Evolutionary conservation across 2,888 invertebrate genomes (phyloP), one percentile per base, ranked within the genome.

Genomic region (Oligia latruncula): DNA sequence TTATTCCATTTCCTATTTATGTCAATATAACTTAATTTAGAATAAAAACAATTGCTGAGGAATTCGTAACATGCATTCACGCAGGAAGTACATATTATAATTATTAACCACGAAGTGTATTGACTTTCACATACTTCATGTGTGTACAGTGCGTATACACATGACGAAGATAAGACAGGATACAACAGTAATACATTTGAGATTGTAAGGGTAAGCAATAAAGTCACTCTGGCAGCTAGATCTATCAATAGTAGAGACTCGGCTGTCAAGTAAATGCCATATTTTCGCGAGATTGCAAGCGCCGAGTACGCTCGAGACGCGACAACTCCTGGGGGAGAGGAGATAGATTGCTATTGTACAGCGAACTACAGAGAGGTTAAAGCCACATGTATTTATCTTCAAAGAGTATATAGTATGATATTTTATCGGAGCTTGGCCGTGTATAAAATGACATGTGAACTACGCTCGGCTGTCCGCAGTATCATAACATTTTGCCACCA

Each of bases 311-410:
- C 89, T 87, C 86, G 89, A 85, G 89, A 85, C 88, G 87, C 87
- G 92, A 92, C 91, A 91, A 90, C 90, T 91, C 94, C 93, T 88
- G 81, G 75, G 94, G 93, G 94, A 93, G 86, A 83, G 82, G 89
- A 91, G 91, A 94, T 93, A 93, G 91, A 94, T 94, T 93, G 93
- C 93, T 90, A 92, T 91, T 92, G 92, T 91, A 90, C 90, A 92
- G 87, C 90, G 90, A 86, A 88, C 87, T 91, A 89, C 89, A 81
- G 88, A 91, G 91, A 92, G 91, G 89, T 91, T 92, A 89, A 88
- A 92, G 87, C 89, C 89, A 87, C 86, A 89, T 91, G 89, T 90
- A 92, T 92, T 91, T 90, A 90, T 91, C 88, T 87, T 78, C 73
- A 85, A 90, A 88, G 84, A 88, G 82, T 80, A 78, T 67, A 74